phyloP scores from a whole-genome alignment of 2,888 invertebrate species.

The Drosophila pegasa region DNA sequence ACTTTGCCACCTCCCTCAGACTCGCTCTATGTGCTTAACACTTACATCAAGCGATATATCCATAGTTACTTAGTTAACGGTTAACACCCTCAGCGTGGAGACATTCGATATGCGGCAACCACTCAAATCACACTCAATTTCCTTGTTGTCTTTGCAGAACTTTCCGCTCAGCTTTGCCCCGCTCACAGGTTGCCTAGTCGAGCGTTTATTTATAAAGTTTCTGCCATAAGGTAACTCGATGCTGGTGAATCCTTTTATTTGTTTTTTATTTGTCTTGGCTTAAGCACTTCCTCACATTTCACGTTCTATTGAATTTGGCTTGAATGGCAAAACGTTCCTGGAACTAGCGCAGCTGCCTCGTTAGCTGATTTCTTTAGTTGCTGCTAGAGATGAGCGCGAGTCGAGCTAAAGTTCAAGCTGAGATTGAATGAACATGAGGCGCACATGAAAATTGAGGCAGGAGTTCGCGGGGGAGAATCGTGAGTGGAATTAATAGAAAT shows the following conservation, averaged over 20 bases:
- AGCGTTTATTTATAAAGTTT: not conserved
- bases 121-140: conserved; percentile 4
- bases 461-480: no score
- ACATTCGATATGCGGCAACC: not conserved
- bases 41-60: conserved; percentile 9
- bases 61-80: not conserved
- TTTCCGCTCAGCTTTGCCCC: not conserved
- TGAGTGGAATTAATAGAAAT: not conserved
- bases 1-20: conserved; percentile 4
- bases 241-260: not conserved
- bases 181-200: not conserved
- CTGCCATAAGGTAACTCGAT: conserved; percentile 2
- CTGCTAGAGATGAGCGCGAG: not conserved
- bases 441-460: not conserved
- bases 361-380: conserved; percentile 18
- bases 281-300: not conserved
- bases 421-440: not conserved
- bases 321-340: conserved; percentile 3
- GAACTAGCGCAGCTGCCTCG: conserved; percentile 7
- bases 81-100: not conserved
- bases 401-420: not conserved
- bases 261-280: no score
- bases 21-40: not conserved
- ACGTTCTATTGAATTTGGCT: not conserved
- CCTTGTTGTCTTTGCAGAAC: not conserved